Percentiles rank a stretch among this genome's conserved stretches.
phyloP scores from a whole-genome alignment of 2,113 vertebrate genomes.

The Sturnira hondurensis region DNA sequence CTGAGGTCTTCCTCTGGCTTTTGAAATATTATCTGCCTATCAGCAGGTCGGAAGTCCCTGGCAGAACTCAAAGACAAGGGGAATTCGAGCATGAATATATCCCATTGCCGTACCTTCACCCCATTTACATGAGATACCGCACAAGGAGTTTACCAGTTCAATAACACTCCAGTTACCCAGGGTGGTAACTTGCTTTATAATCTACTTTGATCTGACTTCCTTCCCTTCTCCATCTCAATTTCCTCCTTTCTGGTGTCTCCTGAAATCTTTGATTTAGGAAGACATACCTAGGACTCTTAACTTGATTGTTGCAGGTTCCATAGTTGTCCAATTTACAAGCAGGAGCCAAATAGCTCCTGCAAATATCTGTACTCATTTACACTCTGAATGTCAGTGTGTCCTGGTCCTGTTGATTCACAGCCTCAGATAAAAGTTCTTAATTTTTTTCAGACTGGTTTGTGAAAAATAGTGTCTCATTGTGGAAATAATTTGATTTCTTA shows the following conservation, averaged over 20 bases:
- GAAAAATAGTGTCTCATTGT: neutral
- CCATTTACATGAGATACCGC: neutral
- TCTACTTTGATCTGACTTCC: neutral
- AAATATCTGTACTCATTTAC: neutral
- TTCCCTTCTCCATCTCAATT: neutral
- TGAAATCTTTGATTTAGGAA: neutral
- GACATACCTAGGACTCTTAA: neutral
- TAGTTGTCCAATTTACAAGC: neutral
- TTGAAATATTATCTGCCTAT: neutral
- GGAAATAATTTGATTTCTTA: neutral
- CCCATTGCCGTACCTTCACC: neutral
- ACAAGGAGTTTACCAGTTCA: neutral
- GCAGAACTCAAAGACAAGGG: neutral
- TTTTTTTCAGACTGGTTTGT: neutral
- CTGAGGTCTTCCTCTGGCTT: neutral
- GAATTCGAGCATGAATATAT: neutral
- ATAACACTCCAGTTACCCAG: neutral
- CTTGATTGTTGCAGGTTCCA: neutral
- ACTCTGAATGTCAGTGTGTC: neutral
- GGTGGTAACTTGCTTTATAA: neutral
- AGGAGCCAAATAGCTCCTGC: neutral
- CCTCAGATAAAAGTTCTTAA: neutral
- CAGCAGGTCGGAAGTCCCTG: neutral
- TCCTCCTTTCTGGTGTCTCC: neutral
- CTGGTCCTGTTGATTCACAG: neutral